Evolutionary conservation across 2,797 vertebrate species (phyloP).

Genomic region (Zonotrichia albicollis): DNA sequence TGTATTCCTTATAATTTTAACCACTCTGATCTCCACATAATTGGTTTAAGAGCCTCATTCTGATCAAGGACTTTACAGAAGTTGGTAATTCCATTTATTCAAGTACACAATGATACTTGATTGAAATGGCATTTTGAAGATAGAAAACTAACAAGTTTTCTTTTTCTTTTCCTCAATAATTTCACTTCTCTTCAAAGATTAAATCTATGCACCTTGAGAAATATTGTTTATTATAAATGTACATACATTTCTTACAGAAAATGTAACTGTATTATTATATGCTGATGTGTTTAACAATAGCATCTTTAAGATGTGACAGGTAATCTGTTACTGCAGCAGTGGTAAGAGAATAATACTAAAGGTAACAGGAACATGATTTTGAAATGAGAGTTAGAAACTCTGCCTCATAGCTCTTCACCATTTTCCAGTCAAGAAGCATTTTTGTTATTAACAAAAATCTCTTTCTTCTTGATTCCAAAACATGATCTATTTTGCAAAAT

Average conservation of each 20-base stretch:
- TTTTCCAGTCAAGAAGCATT: background rate
- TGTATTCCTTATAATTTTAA: conserved; percentile 54
- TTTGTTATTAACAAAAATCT: background rate
- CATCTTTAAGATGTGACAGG: background rate
- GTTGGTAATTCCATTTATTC: conserved; percentile 55
- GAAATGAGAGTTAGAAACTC: background rate
- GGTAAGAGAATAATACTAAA: background rate
- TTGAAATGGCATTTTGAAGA: conserved; percentile 54
- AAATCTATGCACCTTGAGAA: background rate
- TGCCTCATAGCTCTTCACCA: background rate
- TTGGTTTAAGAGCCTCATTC: conserved; percentile 62
- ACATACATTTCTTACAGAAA: background rate
- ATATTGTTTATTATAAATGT: background rate
- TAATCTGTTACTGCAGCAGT: background rate
- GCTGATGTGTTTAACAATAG: background rate
- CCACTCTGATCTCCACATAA: conserved; percentile 59
- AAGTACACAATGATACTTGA: conserved; percentile 38
- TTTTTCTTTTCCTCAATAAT: background rate
- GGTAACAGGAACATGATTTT: background rate
- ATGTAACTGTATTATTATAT: background rate
- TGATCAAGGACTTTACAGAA: conserved; percentile 52
- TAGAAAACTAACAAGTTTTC: background rate
- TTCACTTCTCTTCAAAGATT: background rate
- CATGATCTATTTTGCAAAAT: background rate
- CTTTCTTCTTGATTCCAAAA: background rate